Evolutionary conservation across 2,888 invertebrate species (phyloP).

Genomic region (Philereme vetulata): DNA sequence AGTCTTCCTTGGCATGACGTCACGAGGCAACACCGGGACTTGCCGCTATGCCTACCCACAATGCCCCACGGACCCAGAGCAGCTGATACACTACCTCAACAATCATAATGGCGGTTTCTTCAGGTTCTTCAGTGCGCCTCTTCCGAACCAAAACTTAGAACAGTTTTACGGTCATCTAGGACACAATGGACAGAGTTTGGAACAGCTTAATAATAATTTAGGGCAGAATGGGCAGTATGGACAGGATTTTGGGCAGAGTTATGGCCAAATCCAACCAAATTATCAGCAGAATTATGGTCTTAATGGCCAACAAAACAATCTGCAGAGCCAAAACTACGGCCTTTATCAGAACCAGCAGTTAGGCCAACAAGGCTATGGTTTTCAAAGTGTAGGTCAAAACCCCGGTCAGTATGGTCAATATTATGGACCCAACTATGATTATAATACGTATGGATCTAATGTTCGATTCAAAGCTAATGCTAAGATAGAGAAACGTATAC

Average conservation of each 20-base stretch:
- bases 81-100: conserved; percentile 90
- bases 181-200: conserved; percentile 43
- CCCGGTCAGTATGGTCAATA: conserved; percentile 39
- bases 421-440: conserved; percentile 49
- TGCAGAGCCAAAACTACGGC: conserved; percentile 35
- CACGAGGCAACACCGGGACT: conserved; percentile 81
- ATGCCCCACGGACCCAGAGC: conserved; percentile 89
- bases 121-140: conserved; percentile 85
- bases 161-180: conserved; percentile 69
- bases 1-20: conserved; percentile 88
- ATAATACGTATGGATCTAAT: conserved; percentile 41
- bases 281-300: conserved; percentile 25
- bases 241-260: conserved; percentile 22
- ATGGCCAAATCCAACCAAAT: conserved; percentile 1
- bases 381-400: conserved; percentile 29
- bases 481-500: conserved; percentile 62
- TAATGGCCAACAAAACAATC: conserved; percentile 15
- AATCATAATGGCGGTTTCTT: conserved; percentile 95
- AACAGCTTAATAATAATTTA: conserved; percentile 2
- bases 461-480: conserved; percentile 42
- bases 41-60: conserved; percentile 87
- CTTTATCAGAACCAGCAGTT: conserved; percentile 26
- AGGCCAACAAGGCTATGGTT: conserved; percentile 34
- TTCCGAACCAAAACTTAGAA: conserved; percentile 57
- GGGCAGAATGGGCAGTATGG: conserved; percentile 12